Evolutionary conservation across 2,113 vertebrate genomes (phyloP).

Genomic region (Trichomycterus rosablanca): DNA sequence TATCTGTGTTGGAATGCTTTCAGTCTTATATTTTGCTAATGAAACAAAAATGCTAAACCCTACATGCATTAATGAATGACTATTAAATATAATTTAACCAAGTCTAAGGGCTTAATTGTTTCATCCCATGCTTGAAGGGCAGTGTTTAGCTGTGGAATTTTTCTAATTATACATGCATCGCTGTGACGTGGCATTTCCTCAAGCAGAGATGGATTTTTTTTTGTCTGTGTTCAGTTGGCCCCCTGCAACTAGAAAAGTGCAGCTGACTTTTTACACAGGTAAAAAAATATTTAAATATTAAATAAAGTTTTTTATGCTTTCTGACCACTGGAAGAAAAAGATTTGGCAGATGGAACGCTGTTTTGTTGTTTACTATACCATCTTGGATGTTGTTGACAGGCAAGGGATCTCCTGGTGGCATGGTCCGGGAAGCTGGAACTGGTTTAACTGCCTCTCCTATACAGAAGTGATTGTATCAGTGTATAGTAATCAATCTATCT

Average conservation of each 20-base stretch:
- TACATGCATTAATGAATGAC: conserved; percentile 2
- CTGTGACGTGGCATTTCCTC: too few species aligned
- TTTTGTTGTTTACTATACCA: conserved; percentile 60
- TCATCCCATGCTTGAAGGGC: neutral
- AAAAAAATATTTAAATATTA: too few species aligned
- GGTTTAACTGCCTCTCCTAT: conserved; percentile 74
- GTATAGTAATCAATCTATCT: too few species aligned
- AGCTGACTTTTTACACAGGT: too few species aligned
- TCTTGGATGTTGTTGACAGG: conserved; percentile 72
- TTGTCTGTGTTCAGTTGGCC: too few species aligned
- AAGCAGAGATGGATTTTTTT: too few species aligned
- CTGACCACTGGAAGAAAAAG: neutral
- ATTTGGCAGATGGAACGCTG: conserved; percentile 35
- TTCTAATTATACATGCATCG: conserved; percentile 28
- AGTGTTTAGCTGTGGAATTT: neutral
- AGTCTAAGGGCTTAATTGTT: neutral
- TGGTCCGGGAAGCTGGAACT: conserved; percentile 69
- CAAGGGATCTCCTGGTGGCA: conserved; percentile 73
- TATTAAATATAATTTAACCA: conserved; percentile 16
- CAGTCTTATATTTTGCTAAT: neutral
- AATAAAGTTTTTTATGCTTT: too few species aligned
- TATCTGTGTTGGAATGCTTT: neutral
- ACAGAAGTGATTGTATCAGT: conserved; percentile 48
- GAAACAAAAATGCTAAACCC: neutral
- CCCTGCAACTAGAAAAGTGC: too few species aligned